A percentile compares a stretch with the other conserved stretches of the same genome.
These are phyloP conservation scores for Tragelaphus strepsiceros DNA, from an alignment of 2,113 vertebrate genomes.

Conservation along the genomic window DNA sequence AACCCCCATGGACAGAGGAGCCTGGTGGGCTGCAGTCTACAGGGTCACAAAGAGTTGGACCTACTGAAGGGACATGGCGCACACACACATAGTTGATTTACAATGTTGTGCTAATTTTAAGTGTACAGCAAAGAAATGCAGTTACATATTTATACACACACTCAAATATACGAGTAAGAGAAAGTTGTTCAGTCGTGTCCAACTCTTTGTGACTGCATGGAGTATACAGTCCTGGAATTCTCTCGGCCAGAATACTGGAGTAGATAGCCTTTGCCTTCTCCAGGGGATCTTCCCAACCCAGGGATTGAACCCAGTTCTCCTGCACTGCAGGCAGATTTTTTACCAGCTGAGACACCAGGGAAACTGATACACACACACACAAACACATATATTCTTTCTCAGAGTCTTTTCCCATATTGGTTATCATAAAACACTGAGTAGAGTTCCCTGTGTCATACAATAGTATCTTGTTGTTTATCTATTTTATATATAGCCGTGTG, in stretches of 20 bases:
- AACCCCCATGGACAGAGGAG: background rate
- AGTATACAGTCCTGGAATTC: background rate
- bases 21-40: background rate
- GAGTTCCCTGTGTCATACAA: too few relatives aligned
- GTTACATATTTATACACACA: background rate
- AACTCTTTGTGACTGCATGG: fast-evolving
- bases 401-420: too few relatives aligned
- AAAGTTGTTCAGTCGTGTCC: background rate
- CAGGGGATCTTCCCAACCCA: background rate
- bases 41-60: background rate
- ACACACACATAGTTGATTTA: background rate
- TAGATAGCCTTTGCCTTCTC: background rate
- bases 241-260: background rate
- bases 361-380: background rate
- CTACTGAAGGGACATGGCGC: background rate
- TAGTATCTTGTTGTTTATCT: too few relatives aligned
- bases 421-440: too few relatives aligned
- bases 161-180: background rate
- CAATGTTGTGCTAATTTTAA: background rate
- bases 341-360: background rate
- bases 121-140: background rate
- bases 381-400: too few relatives aligned
- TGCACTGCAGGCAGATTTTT: background rate
- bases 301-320: background rate
- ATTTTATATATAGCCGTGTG: background rate